Base-by-base conservation (phyloP, 2,113 vertebrate species). In the Dolichallabes microphthalmus region DNA sequence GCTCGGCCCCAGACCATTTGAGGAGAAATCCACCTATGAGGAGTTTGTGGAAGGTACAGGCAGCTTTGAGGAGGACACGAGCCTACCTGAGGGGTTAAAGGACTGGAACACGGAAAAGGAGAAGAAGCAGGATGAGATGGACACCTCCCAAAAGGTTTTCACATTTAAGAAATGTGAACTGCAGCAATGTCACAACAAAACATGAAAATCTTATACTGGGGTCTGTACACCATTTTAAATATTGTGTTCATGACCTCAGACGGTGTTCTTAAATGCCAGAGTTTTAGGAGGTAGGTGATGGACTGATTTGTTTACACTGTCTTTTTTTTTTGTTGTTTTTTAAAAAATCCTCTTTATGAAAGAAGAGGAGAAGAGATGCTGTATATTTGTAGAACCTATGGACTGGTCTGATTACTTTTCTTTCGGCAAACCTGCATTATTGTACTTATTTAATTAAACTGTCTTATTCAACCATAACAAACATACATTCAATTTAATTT, bases 1-100 rank as follows among this genome's bases (percentile, higher is more conserved):
- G 22, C 86, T 93, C 17, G 93, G 94, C 0, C 89, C 92, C 0
- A 71, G 91, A 50, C 93, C 93, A 5, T 94, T 94, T 14, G 53
- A 80, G 0, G 92, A 93, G 89, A 93, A 92, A 83, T 90, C 93
- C 66, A 90, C 93, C 1, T 94, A 91, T 7, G 91, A 94, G 87
- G 93, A 94, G 20, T 93, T 92, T 84, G 93, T 95, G 20, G 94
- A 94, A 53, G 93, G 92, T 8, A 93, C 90, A 0, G 91, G 94
- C 12, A 89, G 93, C 88, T 90, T 93, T 73, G 93, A 94, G 66
- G 94, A 95, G 87, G 93, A 94, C 86, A 91, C 82, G 0, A 91
- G 90, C 50, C 92, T 94, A 63, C 92, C 93, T 0, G 86, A 92
- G 63, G 93, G 94, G 3, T 88, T 93, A 83, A 93, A 91, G 87